A percentile compares a stretch with the other conserved stretches of the same genome.
phyloP scores from a whole-genome alignment of 2,888 invertebrate genomes.

The Zele albiditarsus region DNA sequence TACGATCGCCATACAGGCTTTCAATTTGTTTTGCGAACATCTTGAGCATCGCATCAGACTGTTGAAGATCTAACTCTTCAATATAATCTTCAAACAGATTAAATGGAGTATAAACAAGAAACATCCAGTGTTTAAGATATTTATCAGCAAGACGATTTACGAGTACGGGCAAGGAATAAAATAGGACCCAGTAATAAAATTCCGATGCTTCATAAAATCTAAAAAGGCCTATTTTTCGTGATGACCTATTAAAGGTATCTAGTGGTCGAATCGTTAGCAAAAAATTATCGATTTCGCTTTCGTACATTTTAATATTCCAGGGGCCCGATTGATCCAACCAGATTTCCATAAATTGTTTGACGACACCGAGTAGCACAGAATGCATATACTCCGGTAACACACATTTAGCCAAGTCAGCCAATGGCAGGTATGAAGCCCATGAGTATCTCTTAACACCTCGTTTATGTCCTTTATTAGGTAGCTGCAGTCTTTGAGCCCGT shows the following conservation, averaged over 20 bases:
- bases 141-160: slow-evolving; percentile 42
- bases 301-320: slow-evolving; percentile 48
- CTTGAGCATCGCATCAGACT: slow-evolving; percentile 39
- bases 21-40: slow-evolving; percentile 51
- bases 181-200: slow-evolving; percentile 49
- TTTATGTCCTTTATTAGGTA: background rate
- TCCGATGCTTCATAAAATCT: slow-evolving; percentile 51
- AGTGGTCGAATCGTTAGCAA: slow-evolving; percentile 44
- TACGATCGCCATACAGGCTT: slow-evolving; percentile 42
- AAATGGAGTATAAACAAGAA: slow-evolving; percentile 46
- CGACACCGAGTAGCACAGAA: slow-evolving; percentile 48
- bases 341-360: slow-evolving; percentile 36
- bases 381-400: slow-evolving; percentile 52
- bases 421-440: slow-evolving; percentile 40
- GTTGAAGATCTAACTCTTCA: slow-evolving; percentile 41
- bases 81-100: slow-evolving; percentile 46
- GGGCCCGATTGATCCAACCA: slow-evolving; percentile 38
- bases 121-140: slow-evolving; percentile 51
- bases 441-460: slow-evolving; percentile 44
- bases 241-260: slow-evolving; percentile 43
- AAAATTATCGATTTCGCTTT: slow-evolving; percentile 40
- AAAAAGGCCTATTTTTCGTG: slow-evolving; percentile 26
- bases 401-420: slow-evolving; percentile 46
- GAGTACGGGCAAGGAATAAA: slow-evolving; percentile 51
- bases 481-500: background rate